Base-by-base conservation (phyloP, 2,113 vertebrate genomes). In the Dromaius novaehollandiae region DNA sequence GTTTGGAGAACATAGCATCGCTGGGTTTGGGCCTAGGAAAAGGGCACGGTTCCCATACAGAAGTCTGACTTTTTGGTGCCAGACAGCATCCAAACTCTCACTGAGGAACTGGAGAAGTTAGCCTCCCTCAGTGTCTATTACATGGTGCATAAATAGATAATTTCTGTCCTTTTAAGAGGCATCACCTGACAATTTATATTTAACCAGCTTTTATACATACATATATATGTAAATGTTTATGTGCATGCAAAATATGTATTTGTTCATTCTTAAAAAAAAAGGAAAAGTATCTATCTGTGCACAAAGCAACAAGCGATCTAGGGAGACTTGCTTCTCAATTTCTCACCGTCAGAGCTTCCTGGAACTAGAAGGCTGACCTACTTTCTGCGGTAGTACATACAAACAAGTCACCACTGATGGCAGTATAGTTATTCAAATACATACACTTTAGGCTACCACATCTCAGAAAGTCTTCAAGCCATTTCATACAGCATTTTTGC, bases 361-460 rank as follows among this genome's bases (percentile, higher is more conserved):
- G 0, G 56, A 25, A 3, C 58, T 32, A 5, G 0, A 5, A 26
- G 30, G 30, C 80, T 85, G 86, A 82, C 78, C 81, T 3, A 13
- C 83, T 64, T 82, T 64, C 40, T 2, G 0, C 0, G 2, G 58
- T 63, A 28, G 50, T 6, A 5, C n/a, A 2, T 1, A 5, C 63
- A 13, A 4, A 0, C 20, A 32, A 0, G 8, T 1, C 55, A 1
- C 8, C 2, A 0, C 78, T 0, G 8, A 3, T 0, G 34, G 78
- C 77, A 38, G n/a, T 0, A 3, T 0, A 4, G 22, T 3, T 7
- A 19, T 1, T 24, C 75, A 2, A 10, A 7, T 0, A 4, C 3
- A n/a, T 0, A 10, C 2, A 12, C 0, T 2, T 9, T 68, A 7
- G 38, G 78, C 65, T 36, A 20, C 53, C 2, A 2, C 38, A 3